Percentiles rank a stretch among this genome's conserved stretches.
These are phyloP conservation scores for Bergia puertoricense DNA, from an alignment of 92 coral and sea anemone species.

Conservation along the genomic window DNA sequence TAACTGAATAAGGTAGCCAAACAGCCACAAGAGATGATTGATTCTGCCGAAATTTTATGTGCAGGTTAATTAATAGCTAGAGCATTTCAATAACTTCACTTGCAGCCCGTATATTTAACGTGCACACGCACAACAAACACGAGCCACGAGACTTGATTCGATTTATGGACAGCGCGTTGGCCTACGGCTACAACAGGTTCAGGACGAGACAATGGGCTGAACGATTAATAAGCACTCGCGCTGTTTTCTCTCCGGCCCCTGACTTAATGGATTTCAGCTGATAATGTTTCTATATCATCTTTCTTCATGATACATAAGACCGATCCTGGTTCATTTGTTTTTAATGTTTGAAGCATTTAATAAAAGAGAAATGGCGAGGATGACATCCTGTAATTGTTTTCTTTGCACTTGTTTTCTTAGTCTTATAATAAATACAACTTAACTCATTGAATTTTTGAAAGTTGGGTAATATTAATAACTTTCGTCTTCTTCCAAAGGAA, in stretches of 20 bases:
- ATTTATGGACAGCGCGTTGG: background rate
- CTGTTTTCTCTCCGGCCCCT: background rate
- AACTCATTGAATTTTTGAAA: background rate
- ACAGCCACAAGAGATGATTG: conserved; percentile 1
- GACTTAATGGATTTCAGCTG: conserved; percentile 1
- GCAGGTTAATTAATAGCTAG: background rate
- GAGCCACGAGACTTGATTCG: background rate
- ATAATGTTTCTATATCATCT: background rate
- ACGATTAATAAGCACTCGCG: background rate
- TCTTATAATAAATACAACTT: background rate
- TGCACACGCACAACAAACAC: background rate
- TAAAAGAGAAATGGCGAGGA: background rate
- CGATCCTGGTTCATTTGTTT: conserved; percentile 6
- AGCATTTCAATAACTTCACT: background rate
- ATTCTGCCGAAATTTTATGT: background rate
- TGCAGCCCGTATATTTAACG: conserved; percentile 1
- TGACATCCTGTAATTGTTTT: conserved; percentile 11
- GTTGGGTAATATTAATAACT: background rate
- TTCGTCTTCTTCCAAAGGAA: background rate
- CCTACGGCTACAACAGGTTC: background rate
- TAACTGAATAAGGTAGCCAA: background rate
- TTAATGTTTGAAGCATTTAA: conserved; percentile 15
- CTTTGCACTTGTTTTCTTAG: background rate
- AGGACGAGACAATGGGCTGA: background rate
- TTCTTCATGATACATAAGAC: background rate